Evolutionary conservation across 2,888 invertebrate genomes (phyloP), one percentile per base, ranked within the genome.

Genomic region (Aphelenchoides bicaudatus): DNA sequence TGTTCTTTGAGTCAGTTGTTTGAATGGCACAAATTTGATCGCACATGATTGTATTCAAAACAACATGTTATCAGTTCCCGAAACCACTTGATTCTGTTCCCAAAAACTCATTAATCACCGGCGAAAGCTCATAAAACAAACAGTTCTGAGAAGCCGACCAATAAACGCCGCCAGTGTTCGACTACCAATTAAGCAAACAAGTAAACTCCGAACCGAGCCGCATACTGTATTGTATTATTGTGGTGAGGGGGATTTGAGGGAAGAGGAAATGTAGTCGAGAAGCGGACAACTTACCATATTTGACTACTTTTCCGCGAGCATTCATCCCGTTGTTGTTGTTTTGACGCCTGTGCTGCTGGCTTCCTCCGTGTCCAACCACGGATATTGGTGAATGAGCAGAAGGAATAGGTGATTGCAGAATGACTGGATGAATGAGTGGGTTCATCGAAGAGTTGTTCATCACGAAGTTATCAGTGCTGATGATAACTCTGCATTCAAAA

Each of bases 271-370:
- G 43, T n/a, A 43, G 10, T 10, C 21, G 8, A 21, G 21, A 21
- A 43, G 25, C 25, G 16, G 10, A 43, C 43, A 8, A 27, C 55
- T 30, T 56, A 56, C 56, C 56, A 25, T 56, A 56, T 56, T 56
- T 56, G 28, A 30, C 55, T 21, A 56, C 34, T 55, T 56, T 56
- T 27, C 56, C 56, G 30, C 56, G 52, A 13, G 39, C 37, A 34
- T 51, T 51, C 52, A 51, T 16, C 21, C 43, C 43, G n/a, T 43
- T 43, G 21, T 19, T 43, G 25, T 6, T n/a, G 43, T 43, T 19
- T 10, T 25, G 43, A n/a, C 43, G 43, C n/a, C n/a, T n/a, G n/a
- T n/a, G n/a, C 25, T 43, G 43, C 8, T 43, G 6, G 6, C 23
- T n/a, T 43, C 43, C 43, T 8, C 43, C 43, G 23, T 43, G 43